Percentiles rank a stretch among this genome's conserved stretches.
These are phyloP conservation scores for Eulithis testata DNA, from an alignment of 2,888 invertebrate species.

Conservation along the genomic window DNA sequence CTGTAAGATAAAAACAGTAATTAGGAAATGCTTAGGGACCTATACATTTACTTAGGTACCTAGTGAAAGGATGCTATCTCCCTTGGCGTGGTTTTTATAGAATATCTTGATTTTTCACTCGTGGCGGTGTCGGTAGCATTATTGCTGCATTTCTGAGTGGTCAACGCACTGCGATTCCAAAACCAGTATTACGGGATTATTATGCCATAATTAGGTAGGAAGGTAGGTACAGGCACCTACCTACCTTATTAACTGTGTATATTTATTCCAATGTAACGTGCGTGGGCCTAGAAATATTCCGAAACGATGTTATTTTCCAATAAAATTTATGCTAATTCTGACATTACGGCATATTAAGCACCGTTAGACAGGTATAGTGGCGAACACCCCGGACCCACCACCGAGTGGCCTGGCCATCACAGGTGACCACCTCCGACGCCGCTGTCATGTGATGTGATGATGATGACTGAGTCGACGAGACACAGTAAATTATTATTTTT, in stretches of 20 bases:
- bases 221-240: slow-evolving; percentile 2
- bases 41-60: no score
- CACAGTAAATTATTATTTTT: no score
- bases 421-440: no score
- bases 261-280: slow-evolving; percentile 50
- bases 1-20: no score
- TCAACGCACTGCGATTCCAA: slow-evolving; percentile 33
- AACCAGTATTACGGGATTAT: slow-evolving; percentile 34
- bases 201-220: slow-evolving; percentile 34
- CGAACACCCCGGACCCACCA: no score
- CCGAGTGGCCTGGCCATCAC: no score
- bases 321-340: slow-evolving; percentile 19
- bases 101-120: background rate
- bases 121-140: slow-evolving; percentile 1
- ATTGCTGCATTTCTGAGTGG: slow-evolving; percentile 30
- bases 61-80: no score
- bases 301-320: slow-evolving; percentile 42
- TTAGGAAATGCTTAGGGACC: no score
- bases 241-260: slow-evolving; percentile 44
- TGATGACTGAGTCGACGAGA: no score
- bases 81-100: no score
- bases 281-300: slow-evolving; percentile 22
- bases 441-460: no score
- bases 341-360: slow-evolving; percentile 4
- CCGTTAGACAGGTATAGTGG: slow-evolving; percentile 7